phyloP scores from a whole-genome alignment of 2,888 invertebrate genomes.

The Hydrotaea diabolus region DNA sequence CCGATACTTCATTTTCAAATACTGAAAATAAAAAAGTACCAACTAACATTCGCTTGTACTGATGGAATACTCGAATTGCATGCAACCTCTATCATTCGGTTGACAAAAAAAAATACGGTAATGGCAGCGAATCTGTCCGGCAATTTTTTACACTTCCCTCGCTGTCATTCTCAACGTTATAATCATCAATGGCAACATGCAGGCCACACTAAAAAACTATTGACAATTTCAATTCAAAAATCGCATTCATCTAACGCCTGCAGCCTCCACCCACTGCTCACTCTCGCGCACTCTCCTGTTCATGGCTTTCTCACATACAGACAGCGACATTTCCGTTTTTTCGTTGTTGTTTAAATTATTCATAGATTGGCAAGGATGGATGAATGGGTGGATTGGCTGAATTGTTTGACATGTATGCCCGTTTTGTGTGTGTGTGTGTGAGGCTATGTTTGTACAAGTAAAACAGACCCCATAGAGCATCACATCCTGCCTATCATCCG shows the following conservation, averaged over 20 bases:
- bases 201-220: background rate
- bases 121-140: too few species aligned
- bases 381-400: conserved; percentile 24
- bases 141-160: background rate
- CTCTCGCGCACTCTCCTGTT: background rate
- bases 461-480: background rate
- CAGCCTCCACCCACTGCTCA: background rate
- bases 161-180: background rate
- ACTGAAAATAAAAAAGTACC: too few species aligned
- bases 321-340: background rate
- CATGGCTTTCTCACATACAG: background rate
- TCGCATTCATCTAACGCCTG: conserved; percentile 9
- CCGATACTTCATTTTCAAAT: too few species aligned
- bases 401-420: background rate
- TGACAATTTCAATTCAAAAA: conserved; percentile 32
- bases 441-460: too few species aligned
- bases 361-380: conserved; percentile 30
- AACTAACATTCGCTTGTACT: too few species aligned
- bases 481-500: conserved; percentile 15
- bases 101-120: too few species aligned
- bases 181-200: conserved; percentile 9
- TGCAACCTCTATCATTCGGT: too few species aligned
- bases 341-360: conserved; percentile 22
- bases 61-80: too few species aligned
- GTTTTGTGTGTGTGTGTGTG: background rate